phyloP scores from a whole-genome alignment of 1,140 invertebrate species.

The Leptinotarsa undecemlineata region DNA sequence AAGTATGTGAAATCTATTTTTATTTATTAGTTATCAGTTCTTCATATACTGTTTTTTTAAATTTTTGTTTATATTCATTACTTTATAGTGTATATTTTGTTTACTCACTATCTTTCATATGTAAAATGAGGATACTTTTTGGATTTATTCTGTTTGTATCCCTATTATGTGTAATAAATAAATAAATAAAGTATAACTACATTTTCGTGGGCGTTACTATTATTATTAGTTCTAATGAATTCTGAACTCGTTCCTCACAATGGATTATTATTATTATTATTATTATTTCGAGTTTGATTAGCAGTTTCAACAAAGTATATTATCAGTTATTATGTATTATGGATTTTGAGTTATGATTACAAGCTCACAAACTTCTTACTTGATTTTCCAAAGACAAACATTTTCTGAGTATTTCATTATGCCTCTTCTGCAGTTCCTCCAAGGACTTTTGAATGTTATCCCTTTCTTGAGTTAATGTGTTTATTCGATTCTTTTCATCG shows the following conservation, averaged over 20 bases:
- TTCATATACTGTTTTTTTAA: too few species aligned
- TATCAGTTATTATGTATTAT: background rate
- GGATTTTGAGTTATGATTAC: background rate
- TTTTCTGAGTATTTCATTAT: conserved; percentile 14
- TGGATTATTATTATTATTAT: background rate
- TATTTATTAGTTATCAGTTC: too few species aligned
- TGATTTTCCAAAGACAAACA: conserved; percentile 22
- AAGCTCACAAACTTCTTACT: background rate
- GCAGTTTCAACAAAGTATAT: background rate
- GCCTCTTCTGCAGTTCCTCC: conserved; percentile 22
- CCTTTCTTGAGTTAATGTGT: conserved; percentile 18
- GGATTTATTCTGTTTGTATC: too few species aligned
- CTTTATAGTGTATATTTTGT: too few species aligned
- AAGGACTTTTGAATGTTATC: conserved; percentile 18
- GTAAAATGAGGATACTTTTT: too few species aligned
- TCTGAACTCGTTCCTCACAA: background rate
- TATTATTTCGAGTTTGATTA: background rate
- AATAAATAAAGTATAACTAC: too few species aligned
- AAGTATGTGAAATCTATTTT: too few species aligned
- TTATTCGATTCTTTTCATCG: conserved; percentile 25
- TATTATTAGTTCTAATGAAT: too few species aligned
- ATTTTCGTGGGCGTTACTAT: too few species aligned
- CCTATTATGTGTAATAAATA: too few species aligned
- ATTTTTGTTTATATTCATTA: too few species aligned
- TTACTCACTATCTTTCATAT: too few species aligned